A percentile compares a stretch with the other conserved stretches of the same genome.
Conservation (phyloP, 2,113 vertebrate species). For the Vulpes vulpes region DNA sequence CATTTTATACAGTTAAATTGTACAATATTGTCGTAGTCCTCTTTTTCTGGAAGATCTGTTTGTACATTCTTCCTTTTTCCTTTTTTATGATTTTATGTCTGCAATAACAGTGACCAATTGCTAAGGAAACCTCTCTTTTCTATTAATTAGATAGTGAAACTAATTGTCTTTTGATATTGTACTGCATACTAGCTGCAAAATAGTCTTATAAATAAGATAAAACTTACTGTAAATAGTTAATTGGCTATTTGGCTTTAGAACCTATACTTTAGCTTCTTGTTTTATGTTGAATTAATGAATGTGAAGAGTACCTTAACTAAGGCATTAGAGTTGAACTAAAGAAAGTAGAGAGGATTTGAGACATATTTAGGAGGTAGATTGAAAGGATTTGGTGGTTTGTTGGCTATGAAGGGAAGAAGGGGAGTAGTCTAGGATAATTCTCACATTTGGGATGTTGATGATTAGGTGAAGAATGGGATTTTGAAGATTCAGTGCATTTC, state of each 20-base stretch:
- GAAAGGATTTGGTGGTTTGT: constrained; percentile 42
- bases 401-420: not conserved
- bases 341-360: constrained; percentile 17
- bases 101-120: not conserved
- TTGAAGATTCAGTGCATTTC: not conserved
- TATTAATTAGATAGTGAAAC: constrained; percentile 44
- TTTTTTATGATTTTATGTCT: constrained; percentile 20
- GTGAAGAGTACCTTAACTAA: constrained; percentile 53
- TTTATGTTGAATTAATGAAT: constrained; percentile 50
- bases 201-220: constrained; percentile 45
- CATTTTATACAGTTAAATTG: not conserved
- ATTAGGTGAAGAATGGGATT: constrained; percentile 59
- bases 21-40: not conserved
- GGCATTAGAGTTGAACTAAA: constrained; percentile 5
- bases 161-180: constrained; percentile 37
- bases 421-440: constrained; percentile 33
- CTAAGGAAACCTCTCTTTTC: not conserved
- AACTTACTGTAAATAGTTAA: constrained; percentile 44
- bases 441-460: constrained; percentile 48
- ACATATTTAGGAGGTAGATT: constrained; percentile 40
- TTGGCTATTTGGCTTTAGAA: constrained; percentile 54
- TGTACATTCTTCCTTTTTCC: not conserved
- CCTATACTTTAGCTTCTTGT: not conserved
- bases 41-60: not conserved
- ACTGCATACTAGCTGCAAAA: not conserved